A percentile compares a stretch with the other conserved stretches of the same genome.
These are phyloP conservation scores for Jacana jacana DNA, from an alignment of 2,113 vertebrate genomes.

Conservation along the genomic window DNA sequence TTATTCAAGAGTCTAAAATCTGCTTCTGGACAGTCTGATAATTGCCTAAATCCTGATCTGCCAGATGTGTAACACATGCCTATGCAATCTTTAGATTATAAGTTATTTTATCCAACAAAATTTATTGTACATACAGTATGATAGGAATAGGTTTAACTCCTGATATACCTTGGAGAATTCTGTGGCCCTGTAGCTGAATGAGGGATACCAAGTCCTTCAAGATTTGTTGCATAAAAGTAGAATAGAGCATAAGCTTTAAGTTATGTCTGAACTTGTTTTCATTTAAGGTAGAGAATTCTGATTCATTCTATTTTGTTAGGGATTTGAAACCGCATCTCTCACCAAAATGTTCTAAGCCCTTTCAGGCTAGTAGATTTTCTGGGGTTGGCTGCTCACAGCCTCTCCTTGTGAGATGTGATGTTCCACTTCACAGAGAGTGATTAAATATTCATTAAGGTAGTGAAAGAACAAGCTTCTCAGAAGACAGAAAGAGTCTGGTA, in stretches of 20 bases:
- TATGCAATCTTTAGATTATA: background rate
- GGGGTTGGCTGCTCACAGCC: conserved; percentile 52
- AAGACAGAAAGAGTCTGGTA: conserved; percentile 65
- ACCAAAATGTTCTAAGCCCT: conserved; percentile 36
- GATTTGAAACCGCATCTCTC: conserved; percentile 10
- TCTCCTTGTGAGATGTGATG: conserved; percentile 50
- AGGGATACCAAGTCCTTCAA: background rate
- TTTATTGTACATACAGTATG: background rate
- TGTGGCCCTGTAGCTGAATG: background rate
- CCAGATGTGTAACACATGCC: background rate
- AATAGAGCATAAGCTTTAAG: background rate
- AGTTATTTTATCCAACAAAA: background rate
- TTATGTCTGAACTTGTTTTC: background rate
- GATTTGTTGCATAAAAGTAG: background rate
- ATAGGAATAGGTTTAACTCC: background rate
- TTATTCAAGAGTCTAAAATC: background rate
- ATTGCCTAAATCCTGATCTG: background rate
- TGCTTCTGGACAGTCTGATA: background rate
- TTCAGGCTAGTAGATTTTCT: conserved; percentile 35
- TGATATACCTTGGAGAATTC: background rate
- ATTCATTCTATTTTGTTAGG: background rate
- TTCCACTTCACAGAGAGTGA: conserved; percentile 64
- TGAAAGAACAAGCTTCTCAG: conserved; percentile 69
- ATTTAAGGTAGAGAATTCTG: conserved; percentile 3
- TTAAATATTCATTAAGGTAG: conserved; percentile 69